These are phyloP conservation scores for Psettodes erumei DNA, from an alignment of 2,113 vertebrate genomes.

Conservation along the genomic window DNA sequence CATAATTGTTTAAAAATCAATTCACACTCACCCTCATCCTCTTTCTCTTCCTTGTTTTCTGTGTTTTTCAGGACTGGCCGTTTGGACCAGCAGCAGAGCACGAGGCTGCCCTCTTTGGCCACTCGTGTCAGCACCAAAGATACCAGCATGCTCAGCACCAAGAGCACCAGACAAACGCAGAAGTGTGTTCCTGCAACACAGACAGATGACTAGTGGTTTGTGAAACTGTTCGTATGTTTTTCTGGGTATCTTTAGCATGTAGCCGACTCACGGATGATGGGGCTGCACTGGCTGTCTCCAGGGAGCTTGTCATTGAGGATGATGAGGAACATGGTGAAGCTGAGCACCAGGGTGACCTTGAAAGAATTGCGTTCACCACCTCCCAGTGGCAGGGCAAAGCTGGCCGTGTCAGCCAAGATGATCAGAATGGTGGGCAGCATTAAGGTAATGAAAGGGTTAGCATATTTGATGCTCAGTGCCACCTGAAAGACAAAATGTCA, in stretches of 20 bases:
- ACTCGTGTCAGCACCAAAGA: slow-evolving; percentile 76
- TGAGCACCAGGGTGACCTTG: slow-evolving; percentile 83
- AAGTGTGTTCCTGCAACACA: slow-evolving; percentile 78
- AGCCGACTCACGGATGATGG: slow-evolving; percentile 76
- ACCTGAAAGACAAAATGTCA: slow-evolving; percentile 63
- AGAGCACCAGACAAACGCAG: slow-evolving; percentile 72
- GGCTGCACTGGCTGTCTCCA: slow-evolving; percentile 71
- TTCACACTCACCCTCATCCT: slow-evolving; percentile 49
- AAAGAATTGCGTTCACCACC: slow-evolving; percentile 80
- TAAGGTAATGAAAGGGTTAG: slow-evolving; percentile 74
- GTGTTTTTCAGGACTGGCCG: not conserved
- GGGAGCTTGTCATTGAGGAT: slow-evolving; percentile 79
- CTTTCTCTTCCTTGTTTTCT: not conserved
- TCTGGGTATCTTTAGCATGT: not conserved
- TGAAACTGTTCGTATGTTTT: not conserved
- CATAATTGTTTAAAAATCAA: not conserved
- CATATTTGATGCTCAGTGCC: slow-evolving; percentile 31
- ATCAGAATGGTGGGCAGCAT: slow-evolving; percentile 78
- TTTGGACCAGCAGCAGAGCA: slow-evolving; percentile 30
- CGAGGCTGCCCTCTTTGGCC: slow-evolving; percentile 54
- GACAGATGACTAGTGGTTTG: not conserved
- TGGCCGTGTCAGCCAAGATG: slow-evolving; percentile 75
- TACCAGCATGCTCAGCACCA: slow-evolving; percentile 79
- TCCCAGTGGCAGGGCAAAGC: slow-evolving; percentile 76
- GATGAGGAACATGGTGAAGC: slow-evolving; percentile 83